phyloP scores from a whole-genome alignment of 2,797 vertebrate genomes.

The Ptychadena robeensis region DNA sequence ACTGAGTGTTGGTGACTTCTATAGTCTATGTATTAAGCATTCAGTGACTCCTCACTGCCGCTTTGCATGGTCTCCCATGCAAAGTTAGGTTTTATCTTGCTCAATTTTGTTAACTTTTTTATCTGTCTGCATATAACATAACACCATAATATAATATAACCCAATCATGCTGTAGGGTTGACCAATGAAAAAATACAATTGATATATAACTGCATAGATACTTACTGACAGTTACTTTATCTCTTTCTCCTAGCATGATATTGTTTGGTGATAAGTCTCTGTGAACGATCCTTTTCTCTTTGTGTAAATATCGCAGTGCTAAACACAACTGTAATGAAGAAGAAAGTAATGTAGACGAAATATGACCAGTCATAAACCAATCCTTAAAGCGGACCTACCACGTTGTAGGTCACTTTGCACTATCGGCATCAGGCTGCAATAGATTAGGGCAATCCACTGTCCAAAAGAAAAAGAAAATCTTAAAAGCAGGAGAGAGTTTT shows the following conservation, averaged over 20 bases:
- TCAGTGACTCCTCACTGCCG: no score
- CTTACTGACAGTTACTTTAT: slow-evolving; percentile 91
- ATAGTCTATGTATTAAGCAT: no score
- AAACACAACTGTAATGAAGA: slow-evolving; percentile 82
- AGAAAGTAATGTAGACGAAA: slow-evolving; percentile 12
- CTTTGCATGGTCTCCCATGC: neutral
- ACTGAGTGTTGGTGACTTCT: no score
- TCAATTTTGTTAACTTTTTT: neutral
- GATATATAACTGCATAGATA: slow-evolving; percentile 43
- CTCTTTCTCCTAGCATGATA: slow-evolving; percentile 87
- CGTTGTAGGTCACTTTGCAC: no score
- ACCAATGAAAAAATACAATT: neutral
- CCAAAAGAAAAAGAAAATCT: no score
- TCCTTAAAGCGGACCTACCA: no score
- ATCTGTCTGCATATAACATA: neutral
- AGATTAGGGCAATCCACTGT: no score
- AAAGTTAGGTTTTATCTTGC: neutral
- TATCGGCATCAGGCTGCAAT: no score
- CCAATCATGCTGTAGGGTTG: neutral
- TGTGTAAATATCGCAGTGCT: slow-evolving; percentile 88
- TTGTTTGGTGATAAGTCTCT: slow-evolving; percentile 88
- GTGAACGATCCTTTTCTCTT: slow-evolving; percentile 90
- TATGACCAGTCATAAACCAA: no score
- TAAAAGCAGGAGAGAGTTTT: no score
- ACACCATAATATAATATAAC: neutral